Evolutionary conservation across 2,888 invertebrate species (phyloP).

Genomic region (Prosopocoilus inquinatus): DNA sequence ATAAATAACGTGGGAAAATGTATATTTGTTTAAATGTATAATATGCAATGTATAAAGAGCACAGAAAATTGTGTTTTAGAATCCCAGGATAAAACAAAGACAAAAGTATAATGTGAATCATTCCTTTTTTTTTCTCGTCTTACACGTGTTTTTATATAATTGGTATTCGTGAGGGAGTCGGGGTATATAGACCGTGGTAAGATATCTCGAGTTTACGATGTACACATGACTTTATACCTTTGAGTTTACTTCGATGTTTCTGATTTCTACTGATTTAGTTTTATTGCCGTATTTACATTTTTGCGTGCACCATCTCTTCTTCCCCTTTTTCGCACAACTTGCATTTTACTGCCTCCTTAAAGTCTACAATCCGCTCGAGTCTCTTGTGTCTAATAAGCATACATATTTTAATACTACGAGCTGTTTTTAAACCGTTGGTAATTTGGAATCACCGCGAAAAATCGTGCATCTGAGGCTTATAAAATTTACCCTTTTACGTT

Average conservation of each 20-base stretch:
- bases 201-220: conserved; percentile 1
- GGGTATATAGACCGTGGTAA: neutral
- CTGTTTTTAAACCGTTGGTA: conserved; percentile 39
- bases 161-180: conserved; percentile 8
- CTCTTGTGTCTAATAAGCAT: conserved; percentile 46
- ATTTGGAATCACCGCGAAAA: conserved; percentile 48
- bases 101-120: too few species aligned
- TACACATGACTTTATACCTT: conserved; percentile 1
- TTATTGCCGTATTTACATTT: conserved; percentile 38
- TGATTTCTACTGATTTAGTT: conserved; percentile 36
- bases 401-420: conserved; percentile 43
- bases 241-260: neutral
- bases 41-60: too few species aligned
- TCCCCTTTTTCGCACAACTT: conserved; percentile 16
- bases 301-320: conserved; percentile 8
- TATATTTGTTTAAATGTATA: too few species aligned
- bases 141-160: conserved; percentile 10
- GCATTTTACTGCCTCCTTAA: conserved; percentile 14
- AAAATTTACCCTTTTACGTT: conserved; percentile 46
- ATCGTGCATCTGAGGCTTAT: conserved; percentile 47
- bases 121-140: conserved; percentile 12
- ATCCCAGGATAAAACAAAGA: too few species aligned
- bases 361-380: conserved; percentile 25
- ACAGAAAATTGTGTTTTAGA: too few species aligned
- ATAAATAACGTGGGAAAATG: too few species aligned